Base-by-base conservation (phyloP, 2,797 vertebrate species). In the Amphiprion clarkii region DNA sequence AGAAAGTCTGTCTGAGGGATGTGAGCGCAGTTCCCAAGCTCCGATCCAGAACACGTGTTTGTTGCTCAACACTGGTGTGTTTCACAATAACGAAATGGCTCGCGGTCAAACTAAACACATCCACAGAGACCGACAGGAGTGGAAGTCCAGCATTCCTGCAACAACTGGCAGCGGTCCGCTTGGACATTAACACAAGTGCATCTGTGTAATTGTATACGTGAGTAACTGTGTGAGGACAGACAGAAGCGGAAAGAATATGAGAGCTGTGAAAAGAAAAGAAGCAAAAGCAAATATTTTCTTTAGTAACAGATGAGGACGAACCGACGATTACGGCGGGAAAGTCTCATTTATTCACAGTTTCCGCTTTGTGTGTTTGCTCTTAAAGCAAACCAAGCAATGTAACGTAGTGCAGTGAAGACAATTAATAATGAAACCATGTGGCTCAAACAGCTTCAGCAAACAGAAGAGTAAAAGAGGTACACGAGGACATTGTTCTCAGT, bases 41-140 rank as follows among this genome's bases (percentile, higher is more conserved):
- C 59, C 21, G 21, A 71, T 84, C 84, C 82, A 88, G 84, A 91
- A 86, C 92, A 93, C 82, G 85, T 91, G 91, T 87, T 87, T 92
- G 85, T 92, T 91, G 89, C 92, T 91, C 90, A 90, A 92, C 77
- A 67, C 67, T 72, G 76, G 71, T 6, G 25, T 59, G 59, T 93
- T 93, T 89, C 90, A 89, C 89, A 94, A 92, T 82, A 79, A 80
- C 71, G 67, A 88, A 67, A 88, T 89, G 89, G 88, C 76, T 57
- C 33, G 3, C n/a, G 57, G 79, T 89, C 87, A 92, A 92, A 84
- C 75, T 42, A 90, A 93, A 91, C 76, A 89, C 19, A 81, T 69
- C 63, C 64, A 52, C 1, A 52, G 49, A 75, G 83, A 39, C 56
- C 52, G 13, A 64, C 42, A 46, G 36, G 70, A 73, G 75, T 51